Base-by-base conservation (phyloP, 1,140 invertebrate genomes). In the Drosophila kohkoa region DNA sequence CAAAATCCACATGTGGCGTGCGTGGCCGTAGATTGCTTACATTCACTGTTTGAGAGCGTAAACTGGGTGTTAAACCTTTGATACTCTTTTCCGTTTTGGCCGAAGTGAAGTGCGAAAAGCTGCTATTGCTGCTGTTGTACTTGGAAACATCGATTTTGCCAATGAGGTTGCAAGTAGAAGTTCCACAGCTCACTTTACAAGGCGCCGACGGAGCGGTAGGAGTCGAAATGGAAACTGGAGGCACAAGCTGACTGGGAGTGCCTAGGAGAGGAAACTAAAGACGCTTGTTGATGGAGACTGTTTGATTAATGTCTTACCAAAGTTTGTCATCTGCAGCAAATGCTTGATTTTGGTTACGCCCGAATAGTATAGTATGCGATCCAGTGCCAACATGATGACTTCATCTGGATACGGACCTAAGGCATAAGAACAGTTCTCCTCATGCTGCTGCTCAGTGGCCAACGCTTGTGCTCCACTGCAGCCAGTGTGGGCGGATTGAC, bases 371-470 rank as follows among this genome's bases (percentile, higher is more conserved):
- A 88, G 65, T 3, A 88, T 51, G 13, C 63, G 65, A 57, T 88
- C 85, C n/a, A 88, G 28, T 0, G 43, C 46, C 4, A 35, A 11
- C 78, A 89, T 89, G 3, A 88, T 49, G 1, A 78, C 16, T 51
- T 88, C 85, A 54, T 88, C 85, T 11, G 85, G 78, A 66, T 41
- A 79, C 3, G 85, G 85, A 46, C 57, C 63, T 0, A 81, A 1
- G 5, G 30, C 5, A 38, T 66, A 43, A 2, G 0, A 16, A 0
- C 73, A 11, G 1, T 13, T n/a, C 2, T 46, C 13, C 1, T 6
- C 16, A 41, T 57, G 2, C 15, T 38, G 5, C 6, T 38, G 54
- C 15, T 5, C 13, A 1, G 10, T 25, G 35, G 15, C 15, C 1
- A 7, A 2, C 0, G 35, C 3, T 41, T 32, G 30, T 6, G 30